Base-by-base conservation (phyloP, 2,888 invertebrate genomes). In the Sinopyrophorus schimmeli region DNA sequence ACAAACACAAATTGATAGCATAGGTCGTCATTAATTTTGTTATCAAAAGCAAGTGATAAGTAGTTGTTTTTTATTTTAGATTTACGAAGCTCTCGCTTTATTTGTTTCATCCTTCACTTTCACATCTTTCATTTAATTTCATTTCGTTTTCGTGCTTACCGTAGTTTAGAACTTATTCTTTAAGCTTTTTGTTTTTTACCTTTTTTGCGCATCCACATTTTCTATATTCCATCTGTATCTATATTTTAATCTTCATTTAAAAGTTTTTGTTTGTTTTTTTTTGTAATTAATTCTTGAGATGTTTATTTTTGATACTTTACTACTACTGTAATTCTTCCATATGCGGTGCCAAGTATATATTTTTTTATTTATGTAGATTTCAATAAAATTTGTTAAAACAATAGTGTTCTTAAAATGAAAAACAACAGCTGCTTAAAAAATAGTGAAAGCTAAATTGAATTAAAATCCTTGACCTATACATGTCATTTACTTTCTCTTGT, bases 1-100 rank as follows among this genome's bases (percentile, higher is more conserved):
- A 53, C 91, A 92, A 71, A 76, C 83, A 41, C 91, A 91, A 75
- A 86, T 92, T 63, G 90, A 92, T 72, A 84, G 87, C 74, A 85
- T 92, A 63, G 91, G 91, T 60, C 80, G 78, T 61, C 80, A 82
- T 66, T 82, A 76, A 73, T 6, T 20, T n/a, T 18, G 26, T 27
- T 7, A 26, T 6, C 4, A 5, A 32, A 10, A 21, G 7, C 14
- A 12, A 43, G 43, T 43, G 43, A 43, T 43, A 43, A 43, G 34
- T 43, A 43, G 34, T 23, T 42, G 26, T 43, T 43, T 26, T 9
- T 43, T 24, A 21, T n/a, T 31, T 14, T 39, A 28, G 23, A n/a
- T n/a, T n/a, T 40, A 40, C 32, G 34, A 43, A 41, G 34, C 37
- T 31, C 26, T 38, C 23, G 26, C 41, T 41, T 47, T 35, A 21